These are phyloP conservation scores for Psittacula echo DNA, from an alignment of 2,797 vertebrate species.

Conservation along the genomic window DNA sequence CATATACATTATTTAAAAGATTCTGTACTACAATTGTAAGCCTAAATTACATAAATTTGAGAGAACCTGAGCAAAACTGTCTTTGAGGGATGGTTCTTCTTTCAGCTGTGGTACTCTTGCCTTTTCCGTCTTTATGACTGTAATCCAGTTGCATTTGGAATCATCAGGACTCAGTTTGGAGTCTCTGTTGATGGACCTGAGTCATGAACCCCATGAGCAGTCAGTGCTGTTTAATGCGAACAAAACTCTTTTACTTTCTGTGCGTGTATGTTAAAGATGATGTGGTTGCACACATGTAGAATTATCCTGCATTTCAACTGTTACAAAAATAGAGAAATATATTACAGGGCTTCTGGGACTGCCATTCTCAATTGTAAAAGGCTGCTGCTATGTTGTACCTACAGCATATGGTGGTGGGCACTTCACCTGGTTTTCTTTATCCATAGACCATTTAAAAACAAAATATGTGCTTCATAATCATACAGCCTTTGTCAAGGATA, in stretches of 20 bases:
- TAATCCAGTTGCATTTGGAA: neutral
- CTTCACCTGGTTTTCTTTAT: neutral
- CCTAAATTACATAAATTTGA: neutral
- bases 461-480: neutral
- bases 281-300: neutral
- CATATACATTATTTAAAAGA: neutral
- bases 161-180: neutral
- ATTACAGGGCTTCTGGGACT: neutral
- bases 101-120: neutral
- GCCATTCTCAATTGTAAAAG: neutral
- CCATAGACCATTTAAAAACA: neutral
- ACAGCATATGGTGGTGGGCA: neutral
- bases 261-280: neutral
- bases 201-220: neutral
- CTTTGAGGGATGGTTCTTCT: neutral
- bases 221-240: neutral
- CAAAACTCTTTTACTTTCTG: neutral
- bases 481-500: neutral
- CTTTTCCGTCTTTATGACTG: neutral
- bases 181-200: neutral
- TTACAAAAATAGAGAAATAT: neutral
- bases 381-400: neutral
- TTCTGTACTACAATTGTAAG: neutral
- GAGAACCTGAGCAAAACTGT: neutral
- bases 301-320: neutral